Conservation (phyloP, 2,888 invertebrate species). For the Amorpha juglandis region DNA sequence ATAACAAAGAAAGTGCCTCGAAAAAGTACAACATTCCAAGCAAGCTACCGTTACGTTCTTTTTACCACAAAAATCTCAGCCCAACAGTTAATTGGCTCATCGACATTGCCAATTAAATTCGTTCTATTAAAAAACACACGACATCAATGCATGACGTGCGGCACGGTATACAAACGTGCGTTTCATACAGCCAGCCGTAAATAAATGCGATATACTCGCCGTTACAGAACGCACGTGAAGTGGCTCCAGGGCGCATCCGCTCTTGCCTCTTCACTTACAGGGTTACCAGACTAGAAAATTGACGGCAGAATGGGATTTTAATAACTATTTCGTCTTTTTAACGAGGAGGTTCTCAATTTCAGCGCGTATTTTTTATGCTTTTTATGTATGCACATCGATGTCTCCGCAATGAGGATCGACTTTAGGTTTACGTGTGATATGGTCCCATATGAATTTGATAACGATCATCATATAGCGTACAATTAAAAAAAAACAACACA, state of each 20-base stretch:
- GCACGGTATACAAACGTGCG: slow-evolving; percentile 32
- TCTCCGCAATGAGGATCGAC: too few species aligned
- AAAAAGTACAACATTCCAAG: background rate
- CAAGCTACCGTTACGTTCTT: background rate
- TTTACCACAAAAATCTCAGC: slow-evolving; percentile 1
- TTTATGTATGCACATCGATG: too few species aligned
- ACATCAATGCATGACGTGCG: slow-evolving; percentile 12
- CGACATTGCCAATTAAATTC: slow-evolving; percentile 18
- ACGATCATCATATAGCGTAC: too few species aligned
- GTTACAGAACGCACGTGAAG: slow-evolving; percentile 36
- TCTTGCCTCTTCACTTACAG: slow-evolving; percentile 30
- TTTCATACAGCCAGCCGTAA: slow-evolving; percentile 39
- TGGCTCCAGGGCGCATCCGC: slow-evolving; percentile 38
- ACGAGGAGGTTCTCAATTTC: too few species aligned
- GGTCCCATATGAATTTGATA: too few species aligned
- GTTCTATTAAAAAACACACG: background rate
- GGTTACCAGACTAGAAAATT: slow-evolving; percentile 29
- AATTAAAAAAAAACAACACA: too few species aligned
- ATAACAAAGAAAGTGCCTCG: background rate
- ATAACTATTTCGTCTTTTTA: background rate
- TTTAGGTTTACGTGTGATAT: background rate
- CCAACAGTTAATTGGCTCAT: slow-evolving; percentile 10
- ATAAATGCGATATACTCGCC: slow-evolving; percentile 40
- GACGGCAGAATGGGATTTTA: background rate
- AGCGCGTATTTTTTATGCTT: too few species aligned